Percentiles rank a stretch among this genome's conserved stretches.
Evolutionary conservation across 2,113 vertebrate genomes (phyloP).

Genomic region (cat (Felis catus)): DNA sequence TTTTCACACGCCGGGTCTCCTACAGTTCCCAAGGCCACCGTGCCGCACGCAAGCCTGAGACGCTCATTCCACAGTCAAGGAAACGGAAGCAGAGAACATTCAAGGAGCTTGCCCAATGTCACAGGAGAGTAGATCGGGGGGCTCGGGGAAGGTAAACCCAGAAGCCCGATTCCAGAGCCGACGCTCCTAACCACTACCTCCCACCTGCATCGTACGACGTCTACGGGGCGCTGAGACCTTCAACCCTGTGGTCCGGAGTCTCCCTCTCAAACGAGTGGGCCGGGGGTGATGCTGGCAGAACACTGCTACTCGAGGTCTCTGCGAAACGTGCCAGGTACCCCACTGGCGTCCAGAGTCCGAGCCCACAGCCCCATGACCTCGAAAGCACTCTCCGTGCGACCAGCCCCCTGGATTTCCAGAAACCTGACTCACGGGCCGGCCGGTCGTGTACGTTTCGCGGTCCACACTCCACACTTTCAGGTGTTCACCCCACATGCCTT

Average conservation of each 20-base stretch:
- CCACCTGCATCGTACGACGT: not conserved
- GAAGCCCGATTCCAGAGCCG: not conserved
- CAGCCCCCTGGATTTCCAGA: not conserved
- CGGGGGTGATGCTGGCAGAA: not conserved
- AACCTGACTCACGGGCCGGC: not conserved
- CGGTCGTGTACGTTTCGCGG: not conserved
- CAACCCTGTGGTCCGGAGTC: not conserved
- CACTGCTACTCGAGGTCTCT: not conserved
- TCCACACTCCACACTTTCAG: not conserved
- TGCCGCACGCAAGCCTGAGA: not conserved
- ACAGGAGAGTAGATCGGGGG: not conserved
- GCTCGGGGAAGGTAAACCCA: not conserved
- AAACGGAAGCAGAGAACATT: not conserved
- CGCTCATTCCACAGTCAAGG: not conserved
- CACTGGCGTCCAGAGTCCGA: not conserved
- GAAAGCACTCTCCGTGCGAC: not conserved
- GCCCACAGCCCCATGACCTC: not conserved
- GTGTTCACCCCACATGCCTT: not conserved
- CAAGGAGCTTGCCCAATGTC: not conserved
- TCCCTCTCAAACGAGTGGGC: not conserved
- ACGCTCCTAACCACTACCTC: not conserved
- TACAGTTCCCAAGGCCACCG: not conserved
- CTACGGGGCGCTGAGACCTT: accelerated
- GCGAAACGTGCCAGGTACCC: not conserved
- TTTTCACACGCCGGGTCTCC: not conserved